phyloP scores from a whole-genome alignment of 2,797 vertebrate genomes.

The Artibeus lituratus region DNA sequence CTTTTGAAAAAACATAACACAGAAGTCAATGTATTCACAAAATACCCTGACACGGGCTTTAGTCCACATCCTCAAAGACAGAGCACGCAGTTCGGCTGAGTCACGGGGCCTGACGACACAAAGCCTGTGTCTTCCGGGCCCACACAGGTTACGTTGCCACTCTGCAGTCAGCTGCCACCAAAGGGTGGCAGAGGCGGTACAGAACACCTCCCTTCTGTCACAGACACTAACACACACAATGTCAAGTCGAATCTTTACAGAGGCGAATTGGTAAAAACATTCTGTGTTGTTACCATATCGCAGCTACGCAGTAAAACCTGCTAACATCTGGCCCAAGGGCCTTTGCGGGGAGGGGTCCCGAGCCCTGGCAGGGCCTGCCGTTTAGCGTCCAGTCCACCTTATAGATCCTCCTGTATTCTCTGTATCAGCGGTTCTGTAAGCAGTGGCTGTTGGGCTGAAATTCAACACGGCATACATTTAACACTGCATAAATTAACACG shows the following conservation, averaged over 20 bases:
- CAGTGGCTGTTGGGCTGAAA: conserved; percentile 67
- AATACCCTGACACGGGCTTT: not conserved
- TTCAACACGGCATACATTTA: conserved; percentile 73
- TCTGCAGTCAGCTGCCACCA: not conserved
- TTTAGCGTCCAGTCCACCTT: not conserved
- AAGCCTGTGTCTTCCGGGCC: not conserved
- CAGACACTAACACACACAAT: not conserved
- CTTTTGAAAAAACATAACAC: not conserved
- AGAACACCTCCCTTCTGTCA: not conserved
- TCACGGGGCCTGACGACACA: not conserved
- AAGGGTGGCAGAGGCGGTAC: not conserved
- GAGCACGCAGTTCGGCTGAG: not conserved
- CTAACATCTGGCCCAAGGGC: not conserved
- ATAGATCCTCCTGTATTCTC: not conserved
- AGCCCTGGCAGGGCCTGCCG: not conserved
- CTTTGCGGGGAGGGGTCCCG: not conserved
- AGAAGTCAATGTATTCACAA: not conserved
- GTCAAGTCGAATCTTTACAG: not conserved
- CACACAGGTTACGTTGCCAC: not conserved
- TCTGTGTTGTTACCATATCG: not conserved
- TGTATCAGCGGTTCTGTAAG: not conserved
- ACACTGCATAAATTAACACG: conserved; percentile 67
- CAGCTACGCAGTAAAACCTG: not conserved
- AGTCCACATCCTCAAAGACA: not conserved
- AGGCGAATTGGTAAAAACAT: not conserved